Evolutionary conservation across 2,113 vertebrate genomes (phyloP).

Genomic region (Nothobranchius furzeri): DNA sequence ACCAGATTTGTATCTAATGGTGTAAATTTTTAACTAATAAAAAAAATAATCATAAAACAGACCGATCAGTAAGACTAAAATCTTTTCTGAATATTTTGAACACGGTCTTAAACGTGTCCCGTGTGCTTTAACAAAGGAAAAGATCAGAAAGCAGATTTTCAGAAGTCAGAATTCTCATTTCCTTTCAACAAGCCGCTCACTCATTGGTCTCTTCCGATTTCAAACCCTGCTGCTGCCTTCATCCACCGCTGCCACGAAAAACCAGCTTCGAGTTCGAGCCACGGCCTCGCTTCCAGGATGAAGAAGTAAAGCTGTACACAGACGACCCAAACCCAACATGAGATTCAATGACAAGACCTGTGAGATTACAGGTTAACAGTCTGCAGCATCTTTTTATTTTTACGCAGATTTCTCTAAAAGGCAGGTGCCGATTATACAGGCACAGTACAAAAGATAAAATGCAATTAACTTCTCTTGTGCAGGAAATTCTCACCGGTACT

Average conservation of each 20-base stretch:
- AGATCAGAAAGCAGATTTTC: too few relatives aligned
- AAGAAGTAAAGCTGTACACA: background rate
- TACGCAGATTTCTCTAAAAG: background rate
- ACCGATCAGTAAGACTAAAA: too few relatives aligned
- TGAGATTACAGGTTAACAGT: too few relatives aligned
- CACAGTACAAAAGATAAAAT: constrained; percentile 5
- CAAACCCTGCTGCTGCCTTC: background rate
- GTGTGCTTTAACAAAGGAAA: too few relatives aligned
- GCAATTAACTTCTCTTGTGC: constrained; percentile 21
- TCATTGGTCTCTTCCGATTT: background rate
- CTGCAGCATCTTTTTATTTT: background rate
- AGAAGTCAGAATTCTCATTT: too few relatives aligned
- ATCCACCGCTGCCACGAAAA: background rate
- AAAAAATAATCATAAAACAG: too few relatives aligned
- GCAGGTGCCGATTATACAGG: background rate
- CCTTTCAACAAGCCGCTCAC: too few relatives aligned
- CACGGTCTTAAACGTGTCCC: too few relatives aligned
- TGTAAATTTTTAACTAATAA: too few relatives aligned
- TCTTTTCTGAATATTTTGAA: too few relatives aligned
- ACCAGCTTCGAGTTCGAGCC: background rate
- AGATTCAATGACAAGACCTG: background rate
- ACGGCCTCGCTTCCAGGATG: background rate
- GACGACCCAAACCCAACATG: background rate
- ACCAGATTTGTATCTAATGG: too few relatives aligned
- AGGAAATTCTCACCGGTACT: constrained; percentile 12